These are phyloP conservation scores for Mesembrinibis cayennensis DNA, from an alignment of 2,113 vertebrate genomes.

Conservation along the genomic window DNA sequence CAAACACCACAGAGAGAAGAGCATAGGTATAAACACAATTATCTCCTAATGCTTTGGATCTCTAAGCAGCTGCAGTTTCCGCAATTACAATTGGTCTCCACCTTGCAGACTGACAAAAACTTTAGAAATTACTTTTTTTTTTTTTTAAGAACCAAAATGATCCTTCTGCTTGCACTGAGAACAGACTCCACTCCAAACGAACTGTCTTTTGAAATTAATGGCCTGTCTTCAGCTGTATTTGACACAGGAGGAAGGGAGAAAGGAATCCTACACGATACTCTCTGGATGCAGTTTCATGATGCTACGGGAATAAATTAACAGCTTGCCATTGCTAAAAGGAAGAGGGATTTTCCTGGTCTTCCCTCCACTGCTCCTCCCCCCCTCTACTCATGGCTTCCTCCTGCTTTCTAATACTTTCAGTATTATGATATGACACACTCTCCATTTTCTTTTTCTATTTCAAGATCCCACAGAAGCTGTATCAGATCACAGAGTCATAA, in stretches of 20 bases:
- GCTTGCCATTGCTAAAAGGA: neutral
- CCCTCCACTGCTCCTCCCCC: neutral
- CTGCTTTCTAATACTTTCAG: neutral
- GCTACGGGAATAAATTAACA: neutral
- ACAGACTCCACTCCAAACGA: neutral
- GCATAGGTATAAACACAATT: neutral
- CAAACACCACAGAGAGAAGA: neutral
- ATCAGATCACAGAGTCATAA: slow-evolving; percentile 70
- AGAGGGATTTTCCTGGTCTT: neutral
- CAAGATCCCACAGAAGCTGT: slow-evolving; percentile 43
- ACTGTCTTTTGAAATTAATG: neutral
- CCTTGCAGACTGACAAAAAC: neutral
- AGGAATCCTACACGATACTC: neutral
- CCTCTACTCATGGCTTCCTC: neutral
- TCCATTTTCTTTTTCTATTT: neutral
- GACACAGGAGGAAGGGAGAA: neutral
- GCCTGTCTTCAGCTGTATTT: neutral
- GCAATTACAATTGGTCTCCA: neutral
- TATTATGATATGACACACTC: neutral
- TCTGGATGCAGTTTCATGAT: neutral
- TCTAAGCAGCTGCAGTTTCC: neutral
- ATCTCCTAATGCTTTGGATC: neutral
- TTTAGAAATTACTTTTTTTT: neutral
- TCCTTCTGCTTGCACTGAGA: neutral
- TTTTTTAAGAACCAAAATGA: neutral